Conservation (phyloP, 2,113 vertebrate genomes). For the Pelecanoides urinatrix region DNA sequence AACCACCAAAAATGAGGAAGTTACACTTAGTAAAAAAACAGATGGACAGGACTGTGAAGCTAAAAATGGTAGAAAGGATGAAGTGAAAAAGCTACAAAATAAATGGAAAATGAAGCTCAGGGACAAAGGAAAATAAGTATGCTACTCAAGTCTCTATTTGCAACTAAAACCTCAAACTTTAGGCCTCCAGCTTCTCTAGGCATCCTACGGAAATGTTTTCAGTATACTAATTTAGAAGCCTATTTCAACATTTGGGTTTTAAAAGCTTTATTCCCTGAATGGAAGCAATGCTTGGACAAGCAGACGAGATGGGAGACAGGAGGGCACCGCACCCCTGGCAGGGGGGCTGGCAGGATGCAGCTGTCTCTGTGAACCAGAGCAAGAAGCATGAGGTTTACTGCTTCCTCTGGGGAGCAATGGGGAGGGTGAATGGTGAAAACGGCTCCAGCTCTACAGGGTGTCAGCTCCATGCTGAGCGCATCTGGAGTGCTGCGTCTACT, state of each 20-base stretch:
- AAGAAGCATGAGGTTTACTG: neutral
- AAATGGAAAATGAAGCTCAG: neutral
- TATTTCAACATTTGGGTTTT: neutral
- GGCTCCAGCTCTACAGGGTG: accelerated
- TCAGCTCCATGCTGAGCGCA: neutral
- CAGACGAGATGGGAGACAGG: neutral
- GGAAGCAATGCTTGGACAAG: neutral
- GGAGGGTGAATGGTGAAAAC: accelerated
- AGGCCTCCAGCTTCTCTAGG: neutral
- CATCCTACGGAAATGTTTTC: neutral
- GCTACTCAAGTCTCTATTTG: neutral
- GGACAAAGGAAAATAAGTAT: neutral
- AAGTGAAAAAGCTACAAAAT: neutral
- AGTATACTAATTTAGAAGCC: neutral
- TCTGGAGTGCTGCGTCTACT: neutral
- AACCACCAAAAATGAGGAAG: neutral
- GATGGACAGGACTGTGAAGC: neutral
- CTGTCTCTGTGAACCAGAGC: accelerated
- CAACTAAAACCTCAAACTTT: neutral
- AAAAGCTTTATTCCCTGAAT: neutral
- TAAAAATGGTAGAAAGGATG: neutral
- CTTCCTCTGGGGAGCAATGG: too few relatives aligned
- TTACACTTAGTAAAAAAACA: neutral
- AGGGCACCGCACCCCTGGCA: neutral
- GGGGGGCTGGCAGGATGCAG: neutral